A percentile compares a stretch with the other conserved stretches of the same genome.
Evolutionary conservation across 1,140 invertebrate species (phyloP).

Genomic region (Eubasilissa regina): DNA sequence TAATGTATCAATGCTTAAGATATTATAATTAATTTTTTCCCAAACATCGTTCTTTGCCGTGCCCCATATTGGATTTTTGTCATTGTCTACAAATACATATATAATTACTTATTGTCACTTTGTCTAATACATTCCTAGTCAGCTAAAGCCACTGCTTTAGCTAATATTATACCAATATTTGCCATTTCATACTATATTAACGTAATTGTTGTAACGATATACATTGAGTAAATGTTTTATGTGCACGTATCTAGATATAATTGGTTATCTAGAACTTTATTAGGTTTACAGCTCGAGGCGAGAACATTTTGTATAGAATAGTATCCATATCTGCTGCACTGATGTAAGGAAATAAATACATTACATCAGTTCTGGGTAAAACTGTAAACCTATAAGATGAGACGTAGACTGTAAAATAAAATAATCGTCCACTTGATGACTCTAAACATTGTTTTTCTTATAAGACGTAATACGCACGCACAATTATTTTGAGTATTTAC

Average conservation of each 20-base stretch:
- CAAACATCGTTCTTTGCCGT: conserved; percentile 15
- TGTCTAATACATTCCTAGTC: conserved; percentile 61
- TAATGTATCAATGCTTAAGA: conserved; percentile 19
- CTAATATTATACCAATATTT: conserved; percentile 48
- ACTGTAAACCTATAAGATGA: too few relatives aligned
- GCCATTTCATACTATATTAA: conserved; percentile 35
- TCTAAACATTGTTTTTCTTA: too few relatives aligned
- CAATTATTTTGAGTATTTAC: too few relatives aligned
- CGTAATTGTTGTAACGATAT: conserved; percentile 22
- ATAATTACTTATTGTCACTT: conserved; percentile 49
- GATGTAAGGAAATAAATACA: too few relatives aligned
- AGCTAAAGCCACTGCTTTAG: conserved; percentile 54
- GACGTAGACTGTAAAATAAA: too few relatives aligned
- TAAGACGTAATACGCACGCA: too few relatives aligned
- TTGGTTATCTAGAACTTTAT: conserved; percentile 3
- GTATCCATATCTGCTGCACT: conserved; percentile 1
- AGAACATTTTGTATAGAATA: not conserved
- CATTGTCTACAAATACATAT: conserved; percentile 47
- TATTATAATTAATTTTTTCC: conserved; percentile 6
- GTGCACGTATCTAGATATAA: conserved; percentile 15
- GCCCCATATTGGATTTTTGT: conserved; percentile 57
- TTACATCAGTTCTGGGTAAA: too few relatives aligned
- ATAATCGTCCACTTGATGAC: too few relatives aligned
- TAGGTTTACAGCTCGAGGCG: not conserved
- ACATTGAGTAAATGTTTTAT: conserved; percentile 32